Conservation (phyloP, 2,888 invertebrate species). For the Trichogramma evanescens region DNA sequence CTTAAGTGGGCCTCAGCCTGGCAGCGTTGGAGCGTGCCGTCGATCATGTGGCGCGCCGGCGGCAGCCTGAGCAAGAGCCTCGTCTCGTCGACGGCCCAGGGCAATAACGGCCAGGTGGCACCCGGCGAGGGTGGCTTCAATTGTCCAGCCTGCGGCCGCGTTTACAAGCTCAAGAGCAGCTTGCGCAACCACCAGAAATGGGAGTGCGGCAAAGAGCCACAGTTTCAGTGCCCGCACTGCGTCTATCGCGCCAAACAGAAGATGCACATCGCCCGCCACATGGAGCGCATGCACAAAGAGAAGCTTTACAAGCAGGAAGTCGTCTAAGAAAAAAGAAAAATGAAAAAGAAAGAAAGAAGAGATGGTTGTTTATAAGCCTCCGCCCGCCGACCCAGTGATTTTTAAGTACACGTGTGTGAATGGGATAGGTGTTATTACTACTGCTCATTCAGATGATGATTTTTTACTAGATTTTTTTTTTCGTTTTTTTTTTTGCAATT, state of each 20-base stretch:
- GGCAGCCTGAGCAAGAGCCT: conserved; percentile 41
- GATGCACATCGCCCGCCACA: conserved; percentile 48
- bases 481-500: no score
- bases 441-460: no score
- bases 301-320: conserved; percentile 45
- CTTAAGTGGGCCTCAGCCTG: conserved; percentile 61
- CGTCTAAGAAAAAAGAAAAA: conserved; percentile 30
- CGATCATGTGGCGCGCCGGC: conserved; percentile 46
- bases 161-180: conserved; percentile 81
- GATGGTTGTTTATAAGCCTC: no score
- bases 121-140: conserved; percentile 53
- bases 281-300: conserved; percentile 51
- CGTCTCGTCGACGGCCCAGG: conserved; percentile 14
- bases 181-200: conserved; percentile 46
- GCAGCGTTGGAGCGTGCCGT: conserved; percentile 51
- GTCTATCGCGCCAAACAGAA: conserved; percentile 47
- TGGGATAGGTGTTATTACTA: no score
- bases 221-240: conserved; percentile 48
- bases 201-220: conserved; percentile 49
- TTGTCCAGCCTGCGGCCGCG: conserved; percentile 75
- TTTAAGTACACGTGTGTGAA: no score
- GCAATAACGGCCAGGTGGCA: neutral
- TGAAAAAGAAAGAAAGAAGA: neutral
- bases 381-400: no score
- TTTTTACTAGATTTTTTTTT: no score